Percentiles rank a stretch among this genome's conserved stretches.
phyloP scores from a whole-genome alignment of 2,797 vertebrate species.

The Peromyscus eremicus region DNA sequence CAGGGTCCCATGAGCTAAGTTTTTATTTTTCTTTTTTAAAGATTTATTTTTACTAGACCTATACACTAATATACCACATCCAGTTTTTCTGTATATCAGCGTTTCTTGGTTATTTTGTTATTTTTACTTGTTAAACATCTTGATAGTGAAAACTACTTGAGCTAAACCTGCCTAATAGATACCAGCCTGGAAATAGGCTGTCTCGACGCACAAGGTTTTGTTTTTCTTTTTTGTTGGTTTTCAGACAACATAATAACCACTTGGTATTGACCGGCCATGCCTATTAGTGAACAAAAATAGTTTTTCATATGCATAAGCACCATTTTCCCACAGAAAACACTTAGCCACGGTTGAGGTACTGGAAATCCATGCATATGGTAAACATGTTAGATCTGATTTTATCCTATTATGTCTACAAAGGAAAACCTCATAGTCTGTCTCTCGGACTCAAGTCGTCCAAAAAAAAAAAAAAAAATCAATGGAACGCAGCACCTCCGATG shows the following conservation, averaged over 20 bases:
- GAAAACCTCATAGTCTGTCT: not conserved
- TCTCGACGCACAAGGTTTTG: conserved; percentile 50
- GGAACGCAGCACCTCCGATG: not conserved
- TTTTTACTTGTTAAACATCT: not conserved
- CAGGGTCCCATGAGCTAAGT: not conserved
- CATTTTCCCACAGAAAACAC: conserved; percentile 67
- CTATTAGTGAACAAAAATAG: conserved; percentile 65
- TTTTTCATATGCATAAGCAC: conserved; percentile 64
- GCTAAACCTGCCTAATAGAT: conserved; percentile 26
- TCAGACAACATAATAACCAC: conserved; percentile 57
- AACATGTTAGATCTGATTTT: conserved; percentile 34
- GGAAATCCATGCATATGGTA: conserved; percentile 5
- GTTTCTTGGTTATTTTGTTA: conserved; percentile 41
- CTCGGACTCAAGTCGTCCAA: not conserved
- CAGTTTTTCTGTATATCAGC: not conserved
- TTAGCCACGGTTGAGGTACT: conserved; percentile 48
- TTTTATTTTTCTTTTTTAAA: conserved; percentile 32
- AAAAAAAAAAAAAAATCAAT: not conserved
- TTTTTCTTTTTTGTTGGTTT: conserved; percentile 61
- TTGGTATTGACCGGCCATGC: conserved; percentile 53
- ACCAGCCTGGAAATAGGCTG: conserved; percentile 48
- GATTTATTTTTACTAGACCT: conserved; percentile 45
- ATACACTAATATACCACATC: not conserved
- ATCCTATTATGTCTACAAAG: not conserved
- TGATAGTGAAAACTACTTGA: conserved; percentile 40